A percentile compares a stretch with the other conserved stretches of the same genome.
phyloP scores from a whole-genome alignment of 2,888 invertebrate genomes.

The Limulus polyphemus region DNA sequence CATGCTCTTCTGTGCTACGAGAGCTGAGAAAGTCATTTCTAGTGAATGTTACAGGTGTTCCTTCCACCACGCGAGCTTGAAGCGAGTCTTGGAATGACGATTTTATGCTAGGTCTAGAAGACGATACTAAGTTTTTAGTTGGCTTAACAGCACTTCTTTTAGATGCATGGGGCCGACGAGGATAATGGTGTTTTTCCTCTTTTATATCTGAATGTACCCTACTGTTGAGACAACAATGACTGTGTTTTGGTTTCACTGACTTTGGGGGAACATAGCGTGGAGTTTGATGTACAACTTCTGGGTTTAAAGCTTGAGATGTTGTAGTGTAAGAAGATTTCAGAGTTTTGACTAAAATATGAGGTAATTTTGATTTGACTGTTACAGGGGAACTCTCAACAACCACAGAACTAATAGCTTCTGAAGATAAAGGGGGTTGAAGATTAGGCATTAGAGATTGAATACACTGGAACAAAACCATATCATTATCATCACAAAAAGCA shows the following conservation, averaged over 20 bases:
- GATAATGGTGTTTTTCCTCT: background rate
- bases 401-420: background rate
- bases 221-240: background rate
- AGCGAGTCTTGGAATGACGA: conserved; percentile 41
- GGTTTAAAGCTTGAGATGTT: background rate
- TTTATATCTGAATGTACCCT: background rate
- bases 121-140: background rate
- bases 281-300: no score
- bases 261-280: background rate
- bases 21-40: conserved; percentile 54
- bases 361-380: no score
- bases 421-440: background rate
- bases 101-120: no score
- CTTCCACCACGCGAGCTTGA: conserved; percentile 52
- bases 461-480: conserved; percentile 52
- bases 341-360: background rate
- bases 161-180: background rate
- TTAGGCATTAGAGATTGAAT: conserved; percentile 50
- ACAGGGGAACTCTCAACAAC: background rate
- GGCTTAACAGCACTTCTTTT: background rate
- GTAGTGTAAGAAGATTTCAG: background rate
- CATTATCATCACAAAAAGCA: conserved; percentile 40
- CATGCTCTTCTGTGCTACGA: conserved; percentile 43
- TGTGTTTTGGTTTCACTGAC: background rate
- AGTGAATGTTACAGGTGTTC: conserved; percentile 55